Evolutionary conservation across 2,888 invertebrate species (phyloP).

Genomic region (Cosmopolites sordidus): DNA sequence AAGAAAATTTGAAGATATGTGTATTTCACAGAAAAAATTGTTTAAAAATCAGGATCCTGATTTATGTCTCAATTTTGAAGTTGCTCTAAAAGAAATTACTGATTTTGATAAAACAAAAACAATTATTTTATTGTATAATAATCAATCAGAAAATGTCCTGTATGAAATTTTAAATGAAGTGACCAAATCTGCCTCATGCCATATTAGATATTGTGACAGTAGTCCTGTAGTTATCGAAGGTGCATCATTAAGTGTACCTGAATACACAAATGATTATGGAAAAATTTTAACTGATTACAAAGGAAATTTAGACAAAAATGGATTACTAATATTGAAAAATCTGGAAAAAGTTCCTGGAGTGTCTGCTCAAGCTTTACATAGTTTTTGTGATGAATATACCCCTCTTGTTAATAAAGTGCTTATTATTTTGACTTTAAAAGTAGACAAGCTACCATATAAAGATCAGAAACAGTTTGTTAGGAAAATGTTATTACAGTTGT

Average conservation of each 20-base stretch:
- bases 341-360: constrained; percentile 43
- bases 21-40: background rate
- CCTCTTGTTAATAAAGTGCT: constrained; percentile 48
- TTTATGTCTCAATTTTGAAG: constrained; percentile 43
- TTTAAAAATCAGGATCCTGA: constrained; percentile 10
- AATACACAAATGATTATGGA: constrained; percentile 39
- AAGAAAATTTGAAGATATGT: background rate
- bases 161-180: constrained; percentile 42
- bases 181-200: constrained; percentile 39
- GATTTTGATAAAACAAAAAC: constrained; percentile 41
- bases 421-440: constrained; percentile 49
- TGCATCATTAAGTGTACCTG: constrained; percentile 37
- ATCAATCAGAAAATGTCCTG: constrained; percentile 31
- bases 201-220: constrained; percentile 28
- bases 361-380: constrained; percentile 53
- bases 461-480: background rate
- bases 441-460: constrained; percentile 32
- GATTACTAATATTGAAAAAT: constrained; percentile 44
- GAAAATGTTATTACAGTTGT: constrained; percentile 38
- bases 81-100: constrained; percentile 40
- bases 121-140: constrained; percentile 46
- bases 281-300: constrained; percentile 36
- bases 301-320: constrained; percentile 33
- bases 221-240: constrained; percentile 36
- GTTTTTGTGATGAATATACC: constrained; percentile 54